Evolutionary conservation across 2,113 vertebrate species (phyloP).

Genomic region (Brevimyrus niger): DNA sequence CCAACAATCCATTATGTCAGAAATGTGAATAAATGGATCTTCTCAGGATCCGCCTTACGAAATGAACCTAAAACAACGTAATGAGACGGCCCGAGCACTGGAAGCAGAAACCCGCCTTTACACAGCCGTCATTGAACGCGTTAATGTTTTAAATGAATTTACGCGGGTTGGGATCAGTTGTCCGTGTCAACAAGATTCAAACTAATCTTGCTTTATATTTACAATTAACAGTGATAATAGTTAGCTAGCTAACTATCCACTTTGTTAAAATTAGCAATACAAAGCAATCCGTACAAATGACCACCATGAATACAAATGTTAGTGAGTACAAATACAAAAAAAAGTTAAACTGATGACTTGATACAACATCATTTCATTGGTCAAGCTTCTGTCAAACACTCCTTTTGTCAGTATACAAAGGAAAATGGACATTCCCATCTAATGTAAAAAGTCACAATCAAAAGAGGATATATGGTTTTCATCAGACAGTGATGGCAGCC

Average conservation of each 20-base stretch:
- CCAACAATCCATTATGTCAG: neutral
- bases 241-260: neutral
- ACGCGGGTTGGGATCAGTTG: neutral
- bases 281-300: neutral
- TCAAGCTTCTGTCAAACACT: neutral
- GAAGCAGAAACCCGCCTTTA: neutral
- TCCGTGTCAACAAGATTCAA: neutral
- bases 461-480: neutral
- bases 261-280: neutral
- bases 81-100: neutral
- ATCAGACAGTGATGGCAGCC: neutral
- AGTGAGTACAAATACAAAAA: neutral
- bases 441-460: neutral
- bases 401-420: neutral
- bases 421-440: neutral
- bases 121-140: neutral
- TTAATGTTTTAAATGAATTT: neutral
- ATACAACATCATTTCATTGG: neutral
- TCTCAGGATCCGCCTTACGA: neutral
- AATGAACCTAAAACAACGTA: neutral
- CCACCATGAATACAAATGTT: neutral
- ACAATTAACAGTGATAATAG: neutral
- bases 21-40: neutral
- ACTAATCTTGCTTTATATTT: neutral
- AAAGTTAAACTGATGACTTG: neutral